Conservation (phyloP, 1,140 invertebrate genomes). For the Pseudomyrmex dendroicus region DNA sequence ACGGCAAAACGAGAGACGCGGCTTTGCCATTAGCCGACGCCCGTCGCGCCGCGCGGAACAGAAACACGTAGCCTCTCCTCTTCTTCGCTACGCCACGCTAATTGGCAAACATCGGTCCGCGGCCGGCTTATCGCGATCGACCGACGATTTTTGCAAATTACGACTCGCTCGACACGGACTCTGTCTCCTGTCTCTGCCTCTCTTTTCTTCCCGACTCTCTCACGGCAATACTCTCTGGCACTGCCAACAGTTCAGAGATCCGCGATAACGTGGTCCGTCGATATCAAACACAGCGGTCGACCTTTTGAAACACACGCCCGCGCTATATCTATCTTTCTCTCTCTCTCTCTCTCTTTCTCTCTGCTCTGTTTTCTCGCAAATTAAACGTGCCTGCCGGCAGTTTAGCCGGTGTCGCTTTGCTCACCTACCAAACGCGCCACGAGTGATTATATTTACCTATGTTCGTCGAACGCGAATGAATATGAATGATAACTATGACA, state of each 20-base stretch:
- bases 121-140: conserved; percentile 76
- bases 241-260: conserved; percentile 39
- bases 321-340: neutral
- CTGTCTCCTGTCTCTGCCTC: neutral
- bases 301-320: conserved; percentile 35
- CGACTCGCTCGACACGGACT: conserved; percentile 65
- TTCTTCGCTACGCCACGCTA: conserved; percentile 67
- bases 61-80: conserved; percentile 68
- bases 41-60: conserved; percentile 49
- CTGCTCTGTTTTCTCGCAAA: conserved; percentile 26
- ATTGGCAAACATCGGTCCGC: conserved; percentile 78
- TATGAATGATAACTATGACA: conserved; percentile 27
- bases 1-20: conserved; percentile 71
- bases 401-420: neutral
- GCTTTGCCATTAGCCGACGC: conserved; percentile 80
- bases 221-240: conserved; percentile 46
- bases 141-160: conserved; percentile 78
- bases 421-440: neutral
- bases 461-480: neutral
- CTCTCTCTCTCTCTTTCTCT: conserved; percentile 1
- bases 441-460: conserved; percentile 18
- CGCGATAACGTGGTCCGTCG: conserved; percentile 51
- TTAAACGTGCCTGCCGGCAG: conserved; percentile 25
- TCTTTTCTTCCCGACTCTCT: conserved; percentile 39
- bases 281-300: conserved; percentile 45